phyloP scores from a whole-genome alignment of 2,797 vertebrate genomes.

The Urophycis tenuis region DNA sequence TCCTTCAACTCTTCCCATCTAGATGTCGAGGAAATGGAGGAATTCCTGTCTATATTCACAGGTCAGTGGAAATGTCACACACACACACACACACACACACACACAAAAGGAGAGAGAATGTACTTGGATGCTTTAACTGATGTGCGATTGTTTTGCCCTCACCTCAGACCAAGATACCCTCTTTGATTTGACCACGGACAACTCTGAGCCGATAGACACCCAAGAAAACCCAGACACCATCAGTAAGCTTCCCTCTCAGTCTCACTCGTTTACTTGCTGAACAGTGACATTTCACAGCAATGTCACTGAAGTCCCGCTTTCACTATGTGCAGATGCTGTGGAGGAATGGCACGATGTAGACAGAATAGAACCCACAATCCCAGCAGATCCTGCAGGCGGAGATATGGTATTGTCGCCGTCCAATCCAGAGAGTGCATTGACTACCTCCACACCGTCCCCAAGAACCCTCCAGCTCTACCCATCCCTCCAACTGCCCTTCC shows the following conservation, averaged over 20 bases:
- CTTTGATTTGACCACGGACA: constrained; percentile 9
- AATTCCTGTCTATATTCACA: constrained; percentile 21
- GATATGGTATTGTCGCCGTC: not conserved
- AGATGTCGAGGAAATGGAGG: constrained; percentile 3
- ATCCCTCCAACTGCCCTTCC: constrained; percentile 33
- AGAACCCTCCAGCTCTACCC: not conserved
- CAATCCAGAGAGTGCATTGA: not conserved
- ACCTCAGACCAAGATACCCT: constrained; percentile 25
- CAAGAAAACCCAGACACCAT: constrained; percentile 7
- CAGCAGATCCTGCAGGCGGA: not conserved
- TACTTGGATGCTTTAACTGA: too few relatives aligned
- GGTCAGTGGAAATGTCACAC: constrained; percentile 4
- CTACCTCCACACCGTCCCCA: not conserved
- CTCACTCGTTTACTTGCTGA: not conserved
- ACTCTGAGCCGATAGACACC: not conserved
- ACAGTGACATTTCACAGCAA: not conserved
- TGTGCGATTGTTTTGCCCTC: not conserved
- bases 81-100: not conserved
- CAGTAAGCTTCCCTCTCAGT: constrained; percentile 34
- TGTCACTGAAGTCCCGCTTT: not conserved
- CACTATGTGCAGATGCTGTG: not conserved
- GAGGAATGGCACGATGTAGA: not conserved
- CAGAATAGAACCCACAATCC: not conserved
- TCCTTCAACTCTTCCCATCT: not conserved
- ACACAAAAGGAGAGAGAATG: too few relatives aligned